Conservation (phyloP, 2,797 vertebrate genomes). For the Semaprochilodus insignis region DNA sequence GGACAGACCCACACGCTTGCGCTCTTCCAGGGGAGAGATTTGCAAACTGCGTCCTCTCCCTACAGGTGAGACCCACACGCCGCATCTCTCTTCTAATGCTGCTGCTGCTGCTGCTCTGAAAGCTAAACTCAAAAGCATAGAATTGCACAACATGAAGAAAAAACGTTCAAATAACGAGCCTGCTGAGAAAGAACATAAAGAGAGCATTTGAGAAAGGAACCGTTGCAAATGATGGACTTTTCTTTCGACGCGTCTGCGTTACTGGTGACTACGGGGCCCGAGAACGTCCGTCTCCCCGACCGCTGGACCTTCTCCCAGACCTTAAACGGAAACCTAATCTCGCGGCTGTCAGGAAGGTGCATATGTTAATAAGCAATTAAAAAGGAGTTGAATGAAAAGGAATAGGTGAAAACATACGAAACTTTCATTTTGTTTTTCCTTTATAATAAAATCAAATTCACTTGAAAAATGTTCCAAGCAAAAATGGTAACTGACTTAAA, state of each 20-base stretch:
- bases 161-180: slow-evolving; percentile 55
- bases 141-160: slow-evolving; percentile 59
- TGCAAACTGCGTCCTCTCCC: slow-evolving; percentile 46
- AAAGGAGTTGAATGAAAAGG: slow-evolving; percentile 49
- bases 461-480: slow-evolving; percentile 48
- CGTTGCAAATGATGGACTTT: slow-evolving; percentile 39
- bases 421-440: slow-evolving; percentile 8
- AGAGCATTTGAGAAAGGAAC: slow-evolving; percentile 40
- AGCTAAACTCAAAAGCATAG: slow-evolving; percentile 75
- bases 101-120: slow-evolving; percentile 79
- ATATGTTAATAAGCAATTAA: slow-evolving; percentile 52
- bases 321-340: slow-evolving; percentile 46
- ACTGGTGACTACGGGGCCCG: slow-evolving; percentile 40
- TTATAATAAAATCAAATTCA: slow-evolving; percentile 51
- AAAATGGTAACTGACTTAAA: slow-evolving; percentile 43
- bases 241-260: slow-evolving; percentile 43
- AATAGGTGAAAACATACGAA: slow-evolving; percentile 40
- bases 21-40: slow-evolving; percentile 20
- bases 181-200: slow-evolving; percentile 61
- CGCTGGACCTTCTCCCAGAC: slow-evolving; percentile 44
- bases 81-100: slow-evolving; percentile 71
- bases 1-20: slow-evolving; percentile 49
- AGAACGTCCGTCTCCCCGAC: slow-evolving; percentile 36
- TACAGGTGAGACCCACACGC: slow-evolving; percentile 33
- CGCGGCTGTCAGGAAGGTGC: slow-evolving; percentile 45